Evolutionary conservation across 2,888 invertebrate species (phyloP).

Genomic region (Invenusta paracnida): DNA sequence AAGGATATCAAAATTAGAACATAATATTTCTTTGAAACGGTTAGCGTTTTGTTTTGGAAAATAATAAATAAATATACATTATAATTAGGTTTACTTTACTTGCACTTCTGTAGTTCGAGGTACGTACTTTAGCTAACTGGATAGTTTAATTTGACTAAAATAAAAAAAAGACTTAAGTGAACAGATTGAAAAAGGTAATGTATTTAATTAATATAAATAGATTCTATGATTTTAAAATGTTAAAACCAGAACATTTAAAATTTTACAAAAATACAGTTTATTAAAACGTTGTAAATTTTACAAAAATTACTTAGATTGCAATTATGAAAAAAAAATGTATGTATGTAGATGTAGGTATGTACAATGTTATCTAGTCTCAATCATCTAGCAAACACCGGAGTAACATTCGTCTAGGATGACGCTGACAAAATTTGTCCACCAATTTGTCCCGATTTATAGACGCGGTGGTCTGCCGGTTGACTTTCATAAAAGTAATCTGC

Average conservation of each 20-base stretch:
- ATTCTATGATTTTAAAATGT: slow-evolving; percentile 13
- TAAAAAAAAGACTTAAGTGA: not conserved
- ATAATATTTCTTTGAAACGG: not conserved
- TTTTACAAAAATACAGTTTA: not conserved
- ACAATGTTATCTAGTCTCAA: slow-evolving; percentile 21
- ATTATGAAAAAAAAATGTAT: slow-evolving; percentile 1
- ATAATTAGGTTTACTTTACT: slow-evolving; percentile 15
- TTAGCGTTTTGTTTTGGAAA: not conserved
- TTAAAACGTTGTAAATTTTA: not conserved
- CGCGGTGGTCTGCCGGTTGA: not conserved
- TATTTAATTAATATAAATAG: slow-evolving; percentile 23
- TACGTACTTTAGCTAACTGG: not conserved
- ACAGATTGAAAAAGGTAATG: not conserved
- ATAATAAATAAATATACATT: slow-evolving; percentile 11
- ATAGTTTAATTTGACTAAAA: not conserved
- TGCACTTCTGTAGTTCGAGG: not conserved
- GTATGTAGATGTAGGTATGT: slow-evolving; percentile 1
- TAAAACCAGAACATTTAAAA: slow-evolving; percentile 19
- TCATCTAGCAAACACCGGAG: slow-evolving; percentile 7
- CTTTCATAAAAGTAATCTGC: not conserved
- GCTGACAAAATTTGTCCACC: not conserved
- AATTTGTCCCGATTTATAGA: not conserved
- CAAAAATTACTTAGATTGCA: slow-evolving; percentile 6
- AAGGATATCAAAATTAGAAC: slow-evolving; percentile 18
- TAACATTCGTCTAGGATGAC: not conserved